A percentile compares a stretch with the other conserved stretches of the same genome.
Conservation (phyloP, 2,113 vertebrate species). For the Jaculus jaculus region DNA sequence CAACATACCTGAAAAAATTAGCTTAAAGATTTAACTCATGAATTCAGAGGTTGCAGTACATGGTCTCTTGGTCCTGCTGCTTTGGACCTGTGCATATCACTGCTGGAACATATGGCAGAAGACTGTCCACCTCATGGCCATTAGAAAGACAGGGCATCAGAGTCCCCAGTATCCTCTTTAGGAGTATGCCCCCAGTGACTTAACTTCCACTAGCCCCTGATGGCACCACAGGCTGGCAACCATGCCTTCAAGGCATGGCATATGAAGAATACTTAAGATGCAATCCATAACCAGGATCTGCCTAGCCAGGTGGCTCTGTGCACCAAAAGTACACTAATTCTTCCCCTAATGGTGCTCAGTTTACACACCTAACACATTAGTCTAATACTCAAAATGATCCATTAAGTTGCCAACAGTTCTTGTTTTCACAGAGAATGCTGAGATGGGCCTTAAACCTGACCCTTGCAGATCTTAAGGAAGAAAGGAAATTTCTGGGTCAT, state of each 20-base stretch:
- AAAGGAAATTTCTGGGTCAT: background rate
- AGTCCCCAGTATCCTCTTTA: background rate
- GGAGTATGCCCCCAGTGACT: background rate
- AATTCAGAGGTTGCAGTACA: background rate
- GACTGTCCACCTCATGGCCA: background rate
- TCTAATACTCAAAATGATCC: background rate
- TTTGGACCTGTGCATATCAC: background rate
- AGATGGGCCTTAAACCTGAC: background rate
- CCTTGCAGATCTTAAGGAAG: background rate
- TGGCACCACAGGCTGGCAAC: background rate
- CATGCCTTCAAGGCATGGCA: background rate
- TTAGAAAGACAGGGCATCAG: background rate
- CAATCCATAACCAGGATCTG: background rate
- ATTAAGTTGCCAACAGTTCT: background rate
- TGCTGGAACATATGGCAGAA: background rate
- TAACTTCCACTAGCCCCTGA: background rate
- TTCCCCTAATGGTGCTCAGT: background rate
- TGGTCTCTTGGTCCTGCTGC: background rate
- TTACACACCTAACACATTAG: background rate
- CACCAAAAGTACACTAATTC: background rate
- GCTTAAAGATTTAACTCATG: background rate
- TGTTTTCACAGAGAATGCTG: background rate
- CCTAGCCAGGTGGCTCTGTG: background rate
- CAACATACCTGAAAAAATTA: background rate
- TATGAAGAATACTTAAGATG: background rate